Percentiles rank a stretch among this genome's conserved stretches.
Evolutionary conservation across 2,113 vertebrate genomes (phyloP).

Genomic region (Apteryx owenii): DNA sequence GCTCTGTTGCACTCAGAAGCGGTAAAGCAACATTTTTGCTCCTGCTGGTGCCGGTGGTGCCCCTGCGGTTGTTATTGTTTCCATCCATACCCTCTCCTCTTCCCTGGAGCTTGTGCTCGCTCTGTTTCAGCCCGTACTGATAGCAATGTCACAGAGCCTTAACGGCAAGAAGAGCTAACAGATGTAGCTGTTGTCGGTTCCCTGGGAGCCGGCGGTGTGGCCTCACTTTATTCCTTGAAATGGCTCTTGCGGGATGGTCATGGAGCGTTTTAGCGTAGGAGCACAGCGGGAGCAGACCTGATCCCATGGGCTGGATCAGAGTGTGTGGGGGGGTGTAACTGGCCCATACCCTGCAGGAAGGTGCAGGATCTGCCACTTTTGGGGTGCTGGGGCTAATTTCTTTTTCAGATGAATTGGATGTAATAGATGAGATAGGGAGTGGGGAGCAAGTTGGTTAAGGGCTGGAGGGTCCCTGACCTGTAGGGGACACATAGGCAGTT

Average conservation of each 20-base stretch:
- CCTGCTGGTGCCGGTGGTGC: conserved; percentile 57
- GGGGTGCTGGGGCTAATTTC: fast-evolving
- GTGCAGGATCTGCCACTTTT: not conserved
- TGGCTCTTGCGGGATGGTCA: fast-evolving
- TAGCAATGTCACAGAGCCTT: conserved; percentile 32
- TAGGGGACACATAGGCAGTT: not conserved
- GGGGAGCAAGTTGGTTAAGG: not conserved
- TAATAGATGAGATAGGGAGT: fast-evolving
- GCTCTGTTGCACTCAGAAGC: conserved; percentile 67
- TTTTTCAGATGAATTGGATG: not conserved
- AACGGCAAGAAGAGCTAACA: not conserved
- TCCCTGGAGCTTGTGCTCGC: conserved; percentile 51
- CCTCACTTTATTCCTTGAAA: not conserved
- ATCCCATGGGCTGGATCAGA: fast-evolving
- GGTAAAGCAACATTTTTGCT: conserved; percentile 71
- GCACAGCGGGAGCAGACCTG: not conserved
- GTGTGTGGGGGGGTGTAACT: not conserved
- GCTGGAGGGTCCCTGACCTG: not conserved
- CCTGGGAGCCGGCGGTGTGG: not conserved
- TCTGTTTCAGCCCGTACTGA: not conserved
- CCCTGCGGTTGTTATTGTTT: conserved; percentile 48
- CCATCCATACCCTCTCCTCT: conserved; percentile 13
- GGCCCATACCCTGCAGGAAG: fast-evolving
- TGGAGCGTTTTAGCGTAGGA: fast-evolving
- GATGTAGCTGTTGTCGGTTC: conserved; percentile 38